Evolutionary conservation across 2,113 vertebrate genomes (phyloP), one percentile per base, ranked within the genome.

Genomic region (Gnathonemus longibarbis): DNA sequence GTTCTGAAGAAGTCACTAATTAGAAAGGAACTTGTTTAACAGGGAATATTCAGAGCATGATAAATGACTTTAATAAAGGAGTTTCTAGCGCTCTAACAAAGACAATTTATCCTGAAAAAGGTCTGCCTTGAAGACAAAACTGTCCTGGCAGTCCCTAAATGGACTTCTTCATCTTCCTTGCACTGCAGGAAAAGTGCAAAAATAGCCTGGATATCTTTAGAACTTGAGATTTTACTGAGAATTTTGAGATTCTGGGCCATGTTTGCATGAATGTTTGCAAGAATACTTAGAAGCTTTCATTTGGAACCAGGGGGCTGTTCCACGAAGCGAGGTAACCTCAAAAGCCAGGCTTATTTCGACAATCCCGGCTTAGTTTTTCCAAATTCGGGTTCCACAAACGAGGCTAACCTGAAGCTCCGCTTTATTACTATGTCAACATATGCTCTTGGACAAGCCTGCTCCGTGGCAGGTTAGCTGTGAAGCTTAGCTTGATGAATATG

Each of bases 1-100:
- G 95, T 97, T 97, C 97, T 98, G 98, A 99, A 97, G 98, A 98
- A 99, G 97, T 96, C 97, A 95, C 97, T 98, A 99, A 99, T 99
- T 99, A 99, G 97, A 97, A 97, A 94, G 93, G 92, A 96, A 95
- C 96, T 97, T 95, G 97, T 99, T 99, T 99, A 98, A 98, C 97
- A 95, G 96, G 96, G 98, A 99, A 99, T 99, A 99, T 99, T 99
- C 98, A 98, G 97, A 96, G 94, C 93, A 97, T 99, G 98, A 99
- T 98, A 97, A 99, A 99, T 97, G 97, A 96, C 97, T 99, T 99
- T 99, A 99, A 99, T 99, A 99, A 99, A 97, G 95, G 95, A 95
- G 96, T 97, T 95, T 98, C 97, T 97, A 95, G 97, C 96, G 93
- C 96, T 96, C 95, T 97, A 98, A 97, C 98, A 97, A 97, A 99